Evolutionary conservation across 2,113 vertebrate species (phyloP), one percentile per base, ranked within the genome.

Genomic region (Aegithalos caudatus): DNA sequence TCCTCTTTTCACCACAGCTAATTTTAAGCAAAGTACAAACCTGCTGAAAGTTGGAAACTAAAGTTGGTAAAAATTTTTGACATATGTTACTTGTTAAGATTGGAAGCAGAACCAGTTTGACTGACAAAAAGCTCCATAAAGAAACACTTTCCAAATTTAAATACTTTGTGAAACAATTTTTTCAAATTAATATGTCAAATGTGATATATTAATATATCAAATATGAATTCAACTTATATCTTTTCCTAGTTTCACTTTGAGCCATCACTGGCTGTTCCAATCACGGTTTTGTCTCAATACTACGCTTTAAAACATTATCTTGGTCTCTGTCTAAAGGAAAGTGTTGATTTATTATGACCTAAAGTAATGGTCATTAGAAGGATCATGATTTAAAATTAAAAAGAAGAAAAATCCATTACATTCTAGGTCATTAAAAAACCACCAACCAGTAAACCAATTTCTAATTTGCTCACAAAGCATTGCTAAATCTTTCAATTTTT

Each of bases 41-140:
- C 24, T 11, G 10, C 9, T 82, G 35, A 22, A 71, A 79, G 31
- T 56, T 65, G 50, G 23, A 85, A 85, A 70, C 1, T 48, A 5
- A 21, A 4, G 7, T 10, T 42, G 18, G 35, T 21, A 56, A 70
- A 85, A 58, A 2, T 29, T 56, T 54, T 86, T 88, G 24, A 20
- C 15, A 35, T 60, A 38, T 1, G 1, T 47, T 83, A 22, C 11
- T 79, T 2, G 0, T 37, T 66, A 57, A 74, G 40, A 23, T 7
- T 47, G 37, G 56, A 61, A 79, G 19, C 16, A 88, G 61, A 81
- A 62, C 4, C 9, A 73, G 2, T 14, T 18, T 44, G 16, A 65
- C 50, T 56, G 18, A 37, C 16, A 94, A 6, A 62, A 88, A 74
- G 71, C 7, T 79, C 9, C 2, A 54, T 62, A 88, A 70, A 35